phyloP scores from a whole-genome alignment of 2,888 invertebrate species.

The Polymixis flavicincta region DNA sequence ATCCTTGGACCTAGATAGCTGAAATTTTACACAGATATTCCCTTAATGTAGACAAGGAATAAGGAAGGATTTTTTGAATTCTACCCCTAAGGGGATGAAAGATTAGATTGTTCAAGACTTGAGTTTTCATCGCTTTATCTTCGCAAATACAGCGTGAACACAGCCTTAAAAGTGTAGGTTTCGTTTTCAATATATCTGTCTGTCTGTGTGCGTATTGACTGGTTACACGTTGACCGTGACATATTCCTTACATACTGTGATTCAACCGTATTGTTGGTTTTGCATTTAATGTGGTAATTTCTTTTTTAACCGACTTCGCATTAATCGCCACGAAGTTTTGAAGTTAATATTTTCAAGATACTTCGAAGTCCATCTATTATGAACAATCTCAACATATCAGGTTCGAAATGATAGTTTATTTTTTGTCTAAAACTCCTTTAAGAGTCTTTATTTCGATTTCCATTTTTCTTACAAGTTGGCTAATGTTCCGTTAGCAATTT shows the following conservation, averaged over 20 bases:
- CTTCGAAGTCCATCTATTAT: not conserved
- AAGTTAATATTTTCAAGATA: not conserved
- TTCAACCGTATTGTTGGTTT: conserved; percentile 46
- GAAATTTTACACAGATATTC: too few relatives aligned
- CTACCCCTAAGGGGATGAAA: too few relatives aligned
- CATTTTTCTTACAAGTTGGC: not conserved
- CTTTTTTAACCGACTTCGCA: conserved; percentile 2
- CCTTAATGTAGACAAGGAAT: too few relatives aligned
- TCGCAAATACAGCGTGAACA: not conserved
- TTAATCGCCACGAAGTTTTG: not conserved
- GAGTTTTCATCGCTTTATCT: not conserved
- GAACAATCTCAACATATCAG: not conserved
- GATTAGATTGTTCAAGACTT: too few relatives aligned
- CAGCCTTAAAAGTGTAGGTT: conserved; percentile 36
- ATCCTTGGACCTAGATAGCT: too few relatives aligned
- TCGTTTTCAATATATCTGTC: conserved; percentile 35
- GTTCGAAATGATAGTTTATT: not conserved
- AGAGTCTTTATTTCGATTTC: not conserved
- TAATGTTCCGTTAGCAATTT: not conserved
- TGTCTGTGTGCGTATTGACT: conserved; percentile 46
- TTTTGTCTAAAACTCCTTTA: not conserved
- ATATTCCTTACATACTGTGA: conserved; percentile 52
- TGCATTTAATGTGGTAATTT: conserved; percentile 32
- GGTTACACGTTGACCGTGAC: conserved; percentile 60
- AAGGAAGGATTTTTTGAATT: too few relatives aligned